Evolutionary conservation across 2,888 invertebrate species (phyloP), one percentile per base, ranked within the genome.

Genomic region (Ochlodes sylvanus): DNA sequence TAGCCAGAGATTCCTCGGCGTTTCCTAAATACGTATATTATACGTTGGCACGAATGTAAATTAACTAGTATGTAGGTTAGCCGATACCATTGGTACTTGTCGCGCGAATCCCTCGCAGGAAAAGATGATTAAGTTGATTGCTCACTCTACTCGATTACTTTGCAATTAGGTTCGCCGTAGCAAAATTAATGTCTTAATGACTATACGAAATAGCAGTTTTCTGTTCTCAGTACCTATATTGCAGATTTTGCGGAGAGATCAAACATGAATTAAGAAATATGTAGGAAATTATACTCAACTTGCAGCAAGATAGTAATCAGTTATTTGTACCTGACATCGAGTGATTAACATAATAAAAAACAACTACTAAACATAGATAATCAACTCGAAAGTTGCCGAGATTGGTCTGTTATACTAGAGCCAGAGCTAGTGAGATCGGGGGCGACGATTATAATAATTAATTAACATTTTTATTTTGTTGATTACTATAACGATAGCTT

Each of bases 31-130:
- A 85, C 75, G 83, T 75, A 74, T 70, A 75, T 72, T 84, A 82
- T 80, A 80, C 79, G 81, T 77, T 78, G 80, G 75, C 77, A 77
- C 77, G 81, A 81, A 90, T 91, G 86, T 81, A 87, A 90, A 91
- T 90, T 82, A 85, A 78, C 81, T 77, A 73, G 83, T 82, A 84
- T 84, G 77, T 81, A 80, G 85, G 84, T 83, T 75, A 80, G 79
- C 78, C 78, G 76, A 75, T 77, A 72, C 75, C 62, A 52, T 54
- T 60, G 72, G 71, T 74, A 68, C 52, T n/a, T 19, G 41, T 47
- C 34, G 44, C 54, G 34, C 70, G 73, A 73, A 66, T 68, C 64
- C 71, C 66, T 68, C 50, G 12, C 56, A 69, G 66, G 64, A 64
- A 69, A 69, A 65, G 61, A 68, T 69, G 65, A 72, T 70, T 65